Conservation (phyloP, 2,113 vertebrate genomes). For the Chiloscyllium plagiosum region DNA sequence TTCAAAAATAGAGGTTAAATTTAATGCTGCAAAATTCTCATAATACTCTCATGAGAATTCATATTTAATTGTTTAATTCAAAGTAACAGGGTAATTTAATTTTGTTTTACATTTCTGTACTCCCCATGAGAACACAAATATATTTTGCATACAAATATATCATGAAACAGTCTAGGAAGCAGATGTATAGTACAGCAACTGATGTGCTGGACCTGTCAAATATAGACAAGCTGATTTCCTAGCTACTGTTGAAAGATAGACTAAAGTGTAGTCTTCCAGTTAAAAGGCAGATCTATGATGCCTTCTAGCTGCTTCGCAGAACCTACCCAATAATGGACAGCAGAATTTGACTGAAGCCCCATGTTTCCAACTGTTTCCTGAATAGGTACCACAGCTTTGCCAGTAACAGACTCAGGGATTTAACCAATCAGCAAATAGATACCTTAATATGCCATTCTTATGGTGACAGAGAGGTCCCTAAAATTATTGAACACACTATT, state of each 20-base stretch:
- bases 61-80: not conserved
- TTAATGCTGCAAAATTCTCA: not conserved
- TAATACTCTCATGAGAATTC: not conserved
- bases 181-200: not conserved
- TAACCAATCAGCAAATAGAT: not conserved
- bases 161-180: not conserved
- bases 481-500: not conserved
- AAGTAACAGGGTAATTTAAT: constrained; percentile 10
- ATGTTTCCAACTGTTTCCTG: too few species aligned
- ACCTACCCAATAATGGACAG: not conserved
- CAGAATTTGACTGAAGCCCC: not conserved
- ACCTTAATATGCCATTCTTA: not conserved
- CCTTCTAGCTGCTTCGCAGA: not conserved
- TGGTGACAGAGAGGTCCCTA: not conserved
- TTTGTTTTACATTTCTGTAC: not conserved
- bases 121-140: not conserved
- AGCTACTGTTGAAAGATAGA: not conserved
- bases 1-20: not conserved
- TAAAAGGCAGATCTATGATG: not conserved
- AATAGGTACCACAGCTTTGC: not conserved
- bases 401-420: not conserved
- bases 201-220: not conserved
- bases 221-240: not conserved
- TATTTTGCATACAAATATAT: constrained; percentile 10
- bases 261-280: not conserved